A percentile compares a stretch with the other conserved stretches of the same genome.
These are phyloP conservation scores for Schizothorax lantsangensis DNA, from an alignment of 2,797 vertebrate genomes.

Conservation along the genomic window DNA sequence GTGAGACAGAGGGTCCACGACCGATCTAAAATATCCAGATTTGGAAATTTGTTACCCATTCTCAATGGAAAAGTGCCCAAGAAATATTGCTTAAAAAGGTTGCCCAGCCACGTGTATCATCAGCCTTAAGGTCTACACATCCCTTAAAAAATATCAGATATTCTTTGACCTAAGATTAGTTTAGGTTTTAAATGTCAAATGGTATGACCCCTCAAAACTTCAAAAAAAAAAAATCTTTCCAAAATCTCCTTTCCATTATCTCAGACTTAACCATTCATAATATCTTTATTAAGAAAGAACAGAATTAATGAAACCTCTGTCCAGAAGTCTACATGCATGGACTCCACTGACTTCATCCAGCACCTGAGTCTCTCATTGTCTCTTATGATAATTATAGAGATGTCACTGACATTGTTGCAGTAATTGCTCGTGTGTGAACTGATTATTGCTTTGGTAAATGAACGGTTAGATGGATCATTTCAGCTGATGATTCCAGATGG, in stretches of 20 bases:
- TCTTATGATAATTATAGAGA: conserved; percentile 24
- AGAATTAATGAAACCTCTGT: neutral
- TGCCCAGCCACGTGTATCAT: too few relatives aligned
- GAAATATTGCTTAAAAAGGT: too few relatives aligned
- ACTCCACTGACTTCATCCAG: neutral
- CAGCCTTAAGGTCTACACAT: neutral
- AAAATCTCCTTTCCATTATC: neutral
- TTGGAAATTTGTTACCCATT: too few relatives aligned
- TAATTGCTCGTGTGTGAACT: conserved; percentile 26
- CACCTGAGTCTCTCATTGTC: conserved; percentile 14
- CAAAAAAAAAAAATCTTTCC: neutral
- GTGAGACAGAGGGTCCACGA: too few relatives aligned
- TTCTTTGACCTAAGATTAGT: neutral
- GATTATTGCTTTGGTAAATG: conserved; percentile 34
- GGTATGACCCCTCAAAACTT: neutral
- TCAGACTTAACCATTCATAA: neutral
- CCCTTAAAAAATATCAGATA: neutral
- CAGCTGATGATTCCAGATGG: conserved; percentile 33
- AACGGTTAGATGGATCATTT: conserved; percentile 20
- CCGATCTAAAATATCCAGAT: too few relatives aligned
- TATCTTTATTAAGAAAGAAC: neutral
- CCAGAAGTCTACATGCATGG: conserved; percentile 4
- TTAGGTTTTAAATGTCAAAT: neutral
- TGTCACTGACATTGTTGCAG: conserved; percentile 25
- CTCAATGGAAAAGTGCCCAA: too few relatives aligned